Conservation (phyloP, 2,888 invertebrate species). For the Bhutanitis thaidina region DNA sequence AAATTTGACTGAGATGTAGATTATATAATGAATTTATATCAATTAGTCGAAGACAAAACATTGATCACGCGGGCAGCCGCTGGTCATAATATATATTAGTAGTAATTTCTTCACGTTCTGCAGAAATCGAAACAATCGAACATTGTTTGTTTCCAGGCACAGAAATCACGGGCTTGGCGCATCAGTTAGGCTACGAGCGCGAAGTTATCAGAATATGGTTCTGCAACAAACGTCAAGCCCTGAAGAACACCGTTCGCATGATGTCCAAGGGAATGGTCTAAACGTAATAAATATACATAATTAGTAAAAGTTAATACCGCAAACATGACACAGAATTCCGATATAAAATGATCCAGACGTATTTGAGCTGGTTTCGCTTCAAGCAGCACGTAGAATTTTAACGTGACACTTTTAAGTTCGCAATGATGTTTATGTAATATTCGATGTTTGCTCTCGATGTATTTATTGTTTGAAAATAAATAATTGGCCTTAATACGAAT, state of each 20-base stretch:
- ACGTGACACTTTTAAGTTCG: constrained; percentile 19
- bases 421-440: constrained; percentile 20
- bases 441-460: constrained; percentile 38
- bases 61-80: too few species aligned
- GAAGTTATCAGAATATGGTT: constrained; percentile 99
- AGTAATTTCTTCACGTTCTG: too few species aligned
- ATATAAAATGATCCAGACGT: too few species aligned
- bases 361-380: constrained; percentile 25
- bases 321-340: constrained; percentile 14
- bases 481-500: constrained; percentile 64
- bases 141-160: constrained; percentile 84
- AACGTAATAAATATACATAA: constrained; percentile 27
- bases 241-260: constrained; percentile 98
- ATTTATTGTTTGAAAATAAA: constrained; percentile 40
- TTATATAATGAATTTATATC: too few species aligned
- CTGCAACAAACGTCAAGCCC: constrained; percentile 98
- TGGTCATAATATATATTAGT: too few species aligned
- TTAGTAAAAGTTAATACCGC: constrained; percentile 10
- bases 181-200: constrained; percentile 96
- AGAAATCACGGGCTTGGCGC: constrained; percentile 97
- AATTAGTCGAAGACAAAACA: too few species aligned
- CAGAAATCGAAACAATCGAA: too few species aligned
- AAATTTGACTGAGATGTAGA: too few species aligned
- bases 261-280: constrained; percentile 93
- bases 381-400: constrained; percentile 17